Conservation (phyloP, 2,888 invertebrate genomes). For the Ochlodes sylvanus region DNA sequence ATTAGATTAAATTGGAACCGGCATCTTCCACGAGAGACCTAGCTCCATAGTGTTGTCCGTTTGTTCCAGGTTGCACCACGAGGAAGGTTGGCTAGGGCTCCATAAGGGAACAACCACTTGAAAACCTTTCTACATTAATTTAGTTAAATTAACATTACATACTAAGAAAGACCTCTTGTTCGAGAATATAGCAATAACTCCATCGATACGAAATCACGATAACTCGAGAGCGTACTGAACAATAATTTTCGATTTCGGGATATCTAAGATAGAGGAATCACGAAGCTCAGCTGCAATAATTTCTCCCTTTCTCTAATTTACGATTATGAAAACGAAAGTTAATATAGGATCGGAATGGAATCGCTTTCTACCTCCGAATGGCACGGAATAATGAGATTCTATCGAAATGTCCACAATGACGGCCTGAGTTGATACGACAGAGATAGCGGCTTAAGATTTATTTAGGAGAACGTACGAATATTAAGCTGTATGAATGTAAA, state of each 20-base stretch:
- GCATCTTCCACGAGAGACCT: too few species aligned
- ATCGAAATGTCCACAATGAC: constrained; percentile 34
- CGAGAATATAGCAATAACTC: neutral
- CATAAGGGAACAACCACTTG: too few species aligned
- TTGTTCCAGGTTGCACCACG: too few species aligned
- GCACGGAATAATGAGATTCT: constrained; percentile 35
- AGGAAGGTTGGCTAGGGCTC: too few species aligned
- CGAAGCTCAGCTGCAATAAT: constrained; percentile 30
- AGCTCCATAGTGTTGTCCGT: too few species aligned
- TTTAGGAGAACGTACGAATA: constrained; percentile 4
- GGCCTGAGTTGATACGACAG: neutral
- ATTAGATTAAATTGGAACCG: too few species aligned
- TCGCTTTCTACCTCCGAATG: constrained; percentile 33
- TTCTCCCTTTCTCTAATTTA: constrained; percentile 37
- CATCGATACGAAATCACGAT: neutral
- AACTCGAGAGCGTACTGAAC: neutral
- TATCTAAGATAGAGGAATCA: constrained; percentile 30
- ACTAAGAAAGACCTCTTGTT: neutral
- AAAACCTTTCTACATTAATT: too few species aligned
- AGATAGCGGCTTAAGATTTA: constrained; percentile 26
- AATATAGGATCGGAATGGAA: constrained; percentile 32
- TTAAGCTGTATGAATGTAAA: neutral
- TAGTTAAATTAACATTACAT: too few species aligned
- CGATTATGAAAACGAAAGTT: constrained; percentile 38
- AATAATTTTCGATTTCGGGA: constrained; percentile 21